These are phyloP conservation scores for Prochilodus magdalenae DNA, from an alignment of 2,113 vertebrate species.

Conservation along the genomic window DNA sequence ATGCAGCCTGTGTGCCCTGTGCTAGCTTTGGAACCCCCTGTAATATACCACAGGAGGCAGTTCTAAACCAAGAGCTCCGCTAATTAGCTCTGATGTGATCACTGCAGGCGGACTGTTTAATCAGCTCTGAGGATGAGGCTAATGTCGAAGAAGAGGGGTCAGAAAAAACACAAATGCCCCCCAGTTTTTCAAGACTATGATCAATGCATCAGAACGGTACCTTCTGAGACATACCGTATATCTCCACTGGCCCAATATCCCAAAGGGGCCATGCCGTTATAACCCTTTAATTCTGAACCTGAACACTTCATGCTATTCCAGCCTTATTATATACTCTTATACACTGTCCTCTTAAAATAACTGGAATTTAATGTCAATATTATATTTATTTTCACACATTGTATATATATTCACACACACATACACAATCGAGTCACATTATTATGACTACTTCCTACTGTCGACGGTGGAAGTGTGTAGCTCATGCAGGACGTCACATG, in stretches of 20 bases:
- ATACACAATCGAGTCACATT: no score
- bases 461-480: no score
- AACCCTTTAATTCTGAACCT: neutral
- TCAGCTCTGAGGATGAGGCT: conserved; percentile 35
- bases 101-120: conserved; percentile 40
- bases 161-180: neutral
- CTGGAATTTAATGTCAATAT: no score
- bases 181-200: conserved; percentile 17
- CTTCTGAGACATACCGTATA: neutral
- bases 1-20: conserved; percentile 22
- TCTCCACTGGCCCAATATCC: neutral
- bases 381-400: no score
- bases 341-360: no score
- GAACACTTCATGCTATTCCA: no score
- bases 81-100: conserved; percentile 47
- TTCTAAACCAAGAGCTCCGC: conserved; percentile 29
- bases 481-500: no score
- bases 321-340: no score
- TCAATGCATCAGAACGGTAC: neutral
- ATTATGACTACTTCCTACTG: no score
- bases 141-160: neutral
- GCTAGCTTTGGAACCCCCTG: conserved; percentile 25
- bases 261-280: neutral
- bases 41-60: conserved; percentile 31
- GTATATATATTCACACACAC: no score